Evolutionary conservation across 2,797 vertebrate species (phyloP).

Genomic region (Gallinago stenura): DNA sequence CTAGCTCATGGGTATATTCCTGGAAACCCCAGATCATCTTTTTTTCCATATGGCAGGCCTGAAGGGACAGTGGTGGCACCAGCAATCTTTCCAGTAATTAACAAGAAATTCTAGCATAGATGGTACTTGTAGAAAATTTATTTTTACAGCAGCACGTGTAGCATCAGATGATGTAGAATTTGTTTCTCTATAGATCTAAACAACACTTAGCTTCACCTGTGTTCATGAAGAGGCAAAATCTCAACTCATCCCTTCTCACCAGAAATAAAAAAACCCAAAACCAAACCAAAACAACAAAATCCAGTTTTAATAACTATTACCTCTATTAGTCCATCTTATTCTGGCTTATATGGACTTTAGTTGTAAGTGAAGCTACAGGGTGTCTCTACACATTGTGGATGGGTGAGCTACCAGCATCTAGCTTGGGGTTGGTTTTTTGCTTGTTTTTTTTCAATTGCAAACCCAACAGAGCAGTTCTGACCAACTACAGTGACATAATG

Average conservation of each 20-base stretch:
- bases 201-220: neutral
- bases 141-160: neutral
- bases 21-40: neutral
- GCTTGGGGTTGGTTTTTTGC: neutral
- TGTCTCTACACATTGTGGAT: accelerated
- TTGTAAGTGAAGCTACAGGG: neutral
- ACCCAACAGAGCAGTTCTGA: neutral
- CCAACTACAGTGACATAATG: neutral
- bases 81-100: neutral
- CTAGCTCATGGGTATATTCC: neutral
- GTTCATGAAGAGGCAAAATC: neutral
- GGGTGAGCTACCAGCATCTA: neutral
- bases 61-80: neutral
- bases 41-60: neutral
- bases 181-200: neutral
- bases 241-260: neutral
- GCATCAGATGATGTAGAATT: neutral
- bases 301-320: neutral
- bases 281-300: neutral
- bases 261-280: neutral
- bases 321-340: neutral
- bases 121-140: neutral
- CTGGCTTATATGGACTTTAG: neutral
- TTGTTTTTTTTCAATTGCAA: neutral
- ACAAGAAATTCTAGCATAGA: neutral